Evolutionary conservation across 2,888 invertebrate species (phyloP).

Genomic region (Phorcus lineatus): DNA sequence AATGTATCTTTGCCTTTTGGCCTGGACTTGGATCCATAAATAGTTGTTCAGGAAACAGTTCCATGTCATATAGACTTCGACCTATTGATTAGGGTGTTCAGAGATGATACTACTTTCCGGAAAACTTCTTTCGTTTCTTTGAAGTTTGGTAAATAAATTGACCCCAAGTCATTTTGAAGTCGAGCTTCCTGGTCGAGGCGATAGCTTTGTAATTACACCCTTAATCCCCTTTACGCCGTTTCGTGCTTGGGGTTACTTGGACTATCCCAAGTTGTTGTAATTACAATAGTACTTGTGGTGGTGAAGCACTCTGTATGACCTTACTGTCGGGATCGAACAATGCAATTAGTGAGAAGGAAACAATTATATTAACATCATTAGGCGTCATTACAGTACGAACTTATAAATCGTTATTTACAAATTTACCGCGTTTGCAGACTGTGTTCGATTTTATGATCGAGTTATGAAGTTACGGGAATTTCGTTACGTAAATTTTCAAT

Average conservation of each 20-base stretch:
- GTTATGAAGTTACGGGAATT: too few relatives aligned
- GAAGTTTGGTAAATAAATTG: background rate
- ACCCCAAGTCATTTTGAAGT: background rate
- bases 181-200: background rate
- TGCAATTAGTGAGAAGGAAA: background rate
- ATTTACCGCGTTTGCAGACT: too few relatives aligned
- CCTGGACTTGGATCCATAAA: background rate
- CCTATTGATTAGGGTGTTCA: background rate
- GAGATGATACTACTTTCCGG: background rate
- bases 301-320: too few relatives aligned
- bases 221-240: background rate
- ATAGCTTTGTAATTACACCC: background rate
- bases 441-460: too few relatives aligned
- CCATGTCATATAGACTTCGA: background rate
- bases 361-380: background rate
- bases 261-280: background rate
- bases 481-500: too few relatives aligned
- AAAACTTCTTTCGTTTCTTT: background rate
- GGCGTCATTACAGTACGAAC: background rate
- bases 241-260: background rate
- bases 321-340: background rate
- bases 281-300: conserved; percentile 1
- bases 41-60: background rate
- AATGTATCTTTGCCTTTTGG: too few relatives aligned
- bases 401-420: too few relatives aligned